Evolutionary conservation across 1,140 invertebrate genomes (phyloP), one percentile per base, ranked within the genome.

Genomic region (Ruditapes philippinarum): DNA sequence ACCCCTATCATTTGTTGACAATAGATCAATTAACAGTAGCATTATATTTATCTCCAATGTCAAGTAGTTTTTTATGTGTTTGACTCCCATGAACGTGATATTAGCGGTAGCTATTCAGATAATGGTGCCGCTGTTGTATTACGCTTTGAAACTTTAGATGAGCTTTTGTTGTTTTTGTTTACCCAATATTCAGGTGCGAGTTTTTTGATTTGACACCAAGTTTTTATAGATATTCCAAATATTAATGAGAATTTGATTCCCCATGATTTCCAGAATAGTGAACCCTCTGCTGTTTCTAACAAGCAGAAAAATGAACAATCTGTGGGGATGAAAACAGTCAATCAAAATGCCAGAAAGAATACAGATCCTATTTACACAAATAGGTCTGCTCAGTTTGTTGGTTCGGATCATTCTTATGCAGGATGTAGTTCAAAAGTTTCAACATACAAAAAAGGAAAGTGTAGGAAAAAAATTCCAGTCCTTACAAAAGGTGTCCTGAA

Each of bases 1-100:
- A 14, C 51, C 51, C 51, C 22, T n/a, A 14, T 65, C 80, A 82
- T 9, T 42, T 82, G 31, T 17, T 82, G 11, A 82, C 80, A 33
- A 40, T 82, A 9, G 42, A 82, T 65, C 14, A 40, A 19, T 57
- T 82, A 31, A 82, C 80, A 22, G 36, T 82, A 65, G 25, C 80
- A 82, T 28, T 82, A 17, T 82, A 65, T 65, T 7, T 45, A 14
- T 38, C 4, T 25, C 33, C 80, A 5, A 9, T 7, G 1, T 14
- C 1, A 62, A 22, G 57, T 25, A 2, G 22, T 14, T 82, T 14
- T 25, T 65, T 38, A n/a, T n/a, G 5, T 82, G 49, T 82, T 62
- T 65, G 80, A 65, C 57, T 82, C 57, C 4, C 80, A 82, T 65
- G 80, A 82, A 65, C 80, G 80, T 65, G 36, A 82, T 65, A n/a